These are phyloP conservation scores for Prionailurus bengalensis DNA, from an alignment of 2,113 vertebrate genomes.

Conservation along the genomic window DNA sequence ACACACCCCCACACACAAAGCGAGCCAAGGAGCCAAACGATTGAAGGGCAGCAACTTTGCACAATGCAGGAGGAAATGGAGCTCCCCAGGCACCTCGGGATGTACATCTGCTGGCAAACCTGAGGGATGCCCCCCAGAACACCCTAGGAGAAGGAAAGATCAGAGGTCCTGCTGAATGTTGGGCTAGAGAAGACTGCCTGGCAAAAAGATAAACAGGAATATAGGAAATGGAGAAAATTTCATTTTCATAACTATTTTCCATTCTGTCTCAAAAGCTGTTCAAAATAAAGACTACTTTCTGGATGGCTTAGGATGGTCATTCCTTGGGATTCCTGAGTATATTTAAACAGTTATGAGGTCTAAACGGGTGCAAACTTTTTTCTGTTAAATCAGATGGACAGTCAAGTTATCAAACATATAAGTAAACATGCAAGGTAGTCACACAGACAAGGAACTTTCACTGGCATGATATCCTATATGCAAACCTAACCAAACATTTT, in stretches of 20 bases:
- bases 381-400: neutral
- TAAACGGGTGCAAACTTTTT: neutral
- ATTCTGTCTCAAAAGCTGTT: constrained; percentile 25
- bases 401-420: neutral
- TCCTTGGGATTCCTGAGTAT: constrained; percentile 2
- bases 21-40: constrained; percentile 70
- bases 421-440: neutral
- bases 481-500: constrained; percentile 13
- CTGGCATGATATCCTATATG: neutral
- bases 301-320: neutral
- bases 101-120: neutral
- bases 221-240: constrained; percentile 59
- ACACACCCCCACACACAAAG: constrained; percentile 70
- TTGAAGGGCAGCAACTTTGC: neutral
- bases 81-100: neutral
- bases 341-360: neutral
- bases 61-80: constrained; percentile 6
- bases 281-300: constrained; percentile 41
- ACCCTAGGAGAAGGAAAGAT: neutral
- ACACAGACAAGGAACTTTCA: constrained; percentile 17
- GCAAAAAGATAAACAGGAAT: neutral
- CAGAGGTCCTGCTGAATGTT: neutral
- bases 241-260: constrained; percentile 8
- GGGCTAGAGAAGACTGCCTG: neutral
- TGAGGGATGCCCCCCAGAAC: neutral